Evolutionary conservation across 2,888 invertebrate genomes (phyloP).

Genomic region (Chorisops tibialis): DNA sequence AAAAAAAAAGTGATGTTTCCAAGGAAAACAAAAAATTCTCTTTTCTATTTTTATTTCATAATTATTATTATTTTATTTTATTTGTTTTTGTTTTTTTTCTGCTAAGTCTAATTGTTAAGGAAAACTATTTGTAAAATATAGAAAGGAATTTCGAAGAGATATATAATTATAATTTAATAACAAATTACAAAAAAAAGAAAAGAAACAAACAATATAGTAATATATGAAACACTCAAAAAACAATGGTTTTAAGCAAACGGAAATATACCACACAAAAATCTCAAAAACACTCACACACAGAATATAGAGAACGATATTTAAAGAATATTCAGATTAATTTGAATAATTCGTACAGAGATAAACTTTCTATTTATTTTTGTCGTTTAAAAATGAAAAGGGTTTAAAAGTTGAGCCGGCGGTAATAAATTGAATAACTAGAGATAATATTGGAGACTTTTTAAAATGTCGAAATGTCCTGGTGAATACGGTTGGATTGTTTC

Average conservation of each 20-base stretch:
- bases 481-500: too few species aligned
- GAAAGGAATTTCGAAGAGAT: slow-evolving; percentile 20
- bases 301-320: neutral
- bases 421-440: too few species aligned
- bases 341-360: too few species aligned
- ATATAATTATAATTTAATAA: slow-evolving; percentile 21
- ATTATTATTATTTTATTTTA: neutral
- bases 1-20: slow-evolving; percentile 47
- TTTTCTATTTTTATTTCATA: slow-evolving; percentile 12
- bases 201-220: slow-evolving; percentile 21
- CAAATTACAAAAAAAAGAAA: neutral
- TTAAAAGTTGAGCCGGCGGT: too few species aligned
- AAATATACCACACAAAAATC: slow-evolving; percentile 6
- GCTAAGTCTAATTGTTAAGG: slow-evolving; percentile 21
- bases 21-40: slow-evolving; percentile 30
- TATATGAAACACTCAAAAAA: slow-evolving; percentile 1
- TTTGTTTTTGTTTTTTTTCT: neutral
- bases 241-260: slow-evolving; percentile 8
- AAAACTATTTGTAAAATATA: slow-evolving; percentile 20
- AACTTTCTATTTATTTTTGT: too few species aligned
- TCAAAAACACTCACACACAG: slow-evolving; percentile 2
- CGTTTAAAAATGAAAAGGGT: too few species aligned
- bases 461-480: too few species aligned
- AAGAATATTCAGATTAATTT: slow-evolving; percentile 24
- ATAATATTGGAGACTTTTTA: too few species aligned